These are phyloP conservation scores for Cetonia aurata DNA, from an alignment of 2,888 invertebrate genomes.

Conservation along the genomic window DNA sequence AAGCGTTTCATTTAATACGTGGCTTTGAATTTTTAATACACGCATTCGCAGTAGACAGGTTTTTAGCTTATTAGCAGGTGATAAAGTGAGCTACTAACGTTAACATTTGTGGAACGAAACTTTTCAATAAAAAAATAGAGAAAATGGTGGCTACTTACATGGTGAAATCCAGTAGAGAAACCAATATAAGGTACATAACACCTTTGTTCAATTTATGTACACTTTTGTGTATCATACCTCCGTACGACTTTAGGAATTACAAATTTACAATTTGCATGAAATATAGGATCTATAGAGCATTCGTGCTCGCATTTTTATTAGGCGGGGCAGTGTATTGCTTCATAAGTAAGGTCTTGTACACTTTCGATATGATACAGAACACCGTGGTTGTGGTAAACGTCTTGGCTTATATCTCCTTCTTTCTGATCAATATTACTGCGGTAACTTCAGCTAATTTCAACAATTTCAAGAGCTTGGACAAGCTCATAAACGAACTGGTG, in stretches of 20 bases:
- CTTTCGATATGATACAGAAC: constrained; percentile 13
- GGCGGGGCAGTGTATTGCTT: constrained; percentile 19
- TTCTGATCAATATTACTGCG: constrained; percentile 21
- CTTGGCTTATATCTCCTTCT: constrained; percentile 29
- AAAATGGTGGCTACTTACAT: not conserved
- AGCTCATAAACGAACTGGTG: constrained; percentile 16
- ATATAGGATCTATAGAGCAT: constrained; percentile 24
- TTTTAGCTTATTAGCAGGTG: too few species aligned
- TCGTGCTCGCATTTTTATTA: constrained; percentile 2
- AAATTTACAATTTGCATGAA: constrained; percentile 8
- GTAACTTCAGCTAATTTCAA: constrained; percentile 20
- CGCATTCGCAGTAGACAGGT: too few species aligned
- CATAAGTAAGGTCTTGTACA: not conserved
- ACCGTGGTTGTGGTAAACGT: constrained; percentile 30
- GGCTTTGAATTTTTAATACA: too few species aligned
- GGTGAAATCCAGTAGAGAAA: constrained; percentile 4
- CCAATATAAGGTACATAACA: constrained; percentile 17
- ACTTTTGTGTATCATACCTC: constrained; percentile 1
- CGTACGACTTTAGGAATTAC: constrained; percentile 30
- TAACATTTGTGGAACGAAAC: not conserved
- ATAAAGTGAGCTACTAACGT: not conserved
- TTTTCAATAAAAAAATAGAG: not conserved
- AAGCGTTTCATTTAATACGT: too few species aligned
- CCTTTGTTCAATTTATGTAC: constrained; percentile 19
- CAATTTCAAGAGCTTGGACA: constrained; percentile 24